Evolutionary conservation across 2,888 invertebrate species (phyloP).

Genomic region (Aphidoletes aphidimyza): DNA sequence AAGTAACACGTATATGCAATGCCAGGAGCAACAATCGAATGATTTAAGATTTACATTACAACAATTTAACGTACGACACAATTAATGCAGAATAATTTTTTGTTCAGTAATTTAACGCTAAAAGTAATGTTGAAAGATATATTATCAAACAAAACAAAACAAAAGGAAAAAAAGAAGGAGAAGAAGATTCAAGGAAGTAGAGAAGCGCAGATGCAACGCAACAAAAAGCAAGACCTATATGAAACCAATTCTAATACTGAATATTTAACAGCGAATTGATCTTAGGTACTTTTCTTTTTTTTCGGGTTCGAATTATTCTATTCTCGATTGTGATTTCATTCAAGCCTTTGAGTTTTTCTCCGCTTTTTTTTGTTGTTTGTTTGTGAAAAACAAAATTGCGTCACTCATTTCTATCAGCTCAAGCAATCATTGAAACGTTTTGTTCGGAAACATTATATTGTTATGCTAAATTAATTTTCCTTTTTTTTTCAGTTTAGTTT

Average conservation of each 20-base stretch:
- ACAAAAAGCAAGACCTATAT: no score
- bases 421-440: no score
- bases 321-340: not conserved
- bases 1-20: no score
- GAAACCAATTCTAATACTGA: conserved; percentile 29
- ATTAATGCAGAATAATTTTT: conserved; percentile 9
- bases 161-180: not conserved
- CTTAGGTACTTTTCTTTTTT: not conserved
- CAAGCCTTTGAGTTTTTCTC: no score
- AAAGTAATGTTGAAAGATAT: not conserved
- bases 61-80: not conserved
- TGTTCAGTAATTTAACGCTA: not conserved
- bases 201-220: not conserved
- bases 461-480: no score
- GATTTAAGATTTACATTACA: not conserved
- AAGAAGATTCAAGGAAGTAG: not conserved
- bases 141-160: not conserved
- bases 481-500: no score
- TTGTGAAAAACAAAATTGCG: no score
- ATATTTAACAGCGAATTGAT: not conserved
- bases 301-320: not conserved
- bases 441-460: no score
- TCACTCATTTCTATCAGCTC: no score
- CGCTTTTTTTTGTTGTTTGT: no score
- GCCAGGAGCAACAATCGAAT: conserved; percentile 13